Conservation (phyloP, 2,797 vertebrate genomes). For the Eptatretus atami region DNA sequence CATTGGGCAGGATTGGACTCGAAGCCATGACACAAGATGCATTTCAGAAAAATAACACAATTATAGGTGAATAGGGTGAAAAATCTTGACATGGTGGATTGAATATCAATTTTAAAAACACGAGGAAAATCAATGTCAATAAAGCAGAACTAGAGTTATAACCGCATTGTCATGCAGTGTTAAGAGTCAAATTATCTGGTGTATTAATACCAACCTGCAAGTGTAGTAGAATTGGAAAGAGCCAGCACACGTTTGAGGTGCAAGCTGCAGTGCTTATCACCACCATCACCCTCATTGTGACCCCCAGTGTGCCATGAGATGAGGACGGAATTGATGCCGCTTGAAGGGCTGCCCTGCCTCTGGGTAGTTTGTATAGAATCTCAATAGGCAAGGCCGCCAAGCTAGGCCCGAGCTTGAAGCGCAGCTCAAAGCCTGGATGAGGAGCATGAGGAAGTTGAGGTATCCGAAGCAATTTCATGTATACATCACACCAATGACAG, state of each 20-base stretch:
- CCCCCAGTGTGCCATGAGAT: conserved; percentile 48
- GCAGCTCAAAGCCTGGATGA: conserved; percentile 52
- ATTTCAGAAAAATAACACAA: too few species aligned
- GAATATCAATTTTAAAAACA: too few species aligned
- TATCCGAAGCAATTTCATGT: too few species aligned
- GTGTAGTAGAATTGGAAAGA: conserved; percentile 68
- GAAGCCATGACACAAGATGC: too few species aligned
- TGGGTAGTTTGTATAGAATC: conserved; percentile 58
- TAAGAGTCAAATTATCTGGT: too few species aligned
- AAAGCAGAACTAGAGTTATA: too few species aligned
- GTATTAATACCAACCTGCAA: conserved; percentile 26
- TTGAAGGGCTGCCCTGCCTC: conserved; percentile 23
- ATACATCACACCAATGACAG: too few species aligned
- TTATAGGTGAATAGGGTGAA: too few species aligned
- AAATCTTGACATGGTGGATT: too few species aligned
- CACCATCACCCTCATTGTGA: conserved; percentile 34
- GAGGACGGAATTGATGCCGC: conserved; percentile 23
- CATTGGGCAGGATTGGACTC: too few species aligned
- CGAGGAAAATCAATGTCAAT: too few species aligned
- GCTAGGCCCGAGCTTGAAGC: conserved; percentile 67
- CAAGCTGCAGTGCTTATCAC: conserved; percentile 57
- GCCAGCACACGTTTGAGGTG: conserved; percentile 42
- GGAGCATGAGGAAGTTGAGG: not conserved
- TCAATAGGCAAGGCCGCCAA: conserved; percentile 45
- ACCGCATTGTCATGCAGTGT: too few species aligned